phyloP scores from a whole-genome alignment of 2,797 vertebrate species.

The Macroramphosus scolopax region DNA sequence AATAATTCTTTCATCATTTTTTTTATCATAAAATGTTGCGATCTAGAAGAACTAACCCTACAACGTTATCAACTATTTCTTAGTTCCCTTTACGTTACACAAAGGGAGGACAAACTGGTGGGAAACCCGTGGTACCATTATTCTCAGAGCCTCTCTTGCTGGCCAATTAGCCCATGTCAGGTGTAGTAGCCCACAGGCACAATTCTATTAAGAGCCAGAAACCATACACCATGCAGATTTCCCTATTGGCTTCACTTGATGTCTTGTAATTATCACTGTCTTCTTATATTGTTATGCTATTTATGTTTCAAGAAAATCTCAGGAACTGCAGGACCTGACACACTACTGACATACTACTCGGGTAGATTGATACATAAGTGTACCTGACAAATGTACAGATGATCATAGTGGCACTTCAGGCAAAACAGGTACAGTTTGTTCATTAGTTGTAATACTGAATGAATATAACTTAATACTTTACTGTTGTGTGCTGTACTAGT shows the following conservation, averaged over 20 bases:
- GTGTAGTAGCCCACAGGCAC: slow-evolving; percentile 58
- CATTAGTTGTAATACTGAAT: slow-evolving; percentile 25
- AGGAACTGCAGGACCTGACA: too few species aligned
- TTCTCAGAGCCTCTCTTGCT: slow-evolving; percentile 63
- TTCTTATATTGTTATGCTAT: slow-evolving; percentile 35
- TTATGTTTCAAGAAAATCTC: slow-evolving; percentile 5
- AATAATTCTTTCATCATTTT: slow-evolving; percentile 16
- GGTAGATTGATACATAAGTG: too few species aligned
- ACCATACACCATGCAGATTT: slow-evolving; percentile 53
- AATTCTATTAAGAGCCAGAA: slow-evolving; percentile 42
- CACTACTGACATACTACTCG: too few species aligned
- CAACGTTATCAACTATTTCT: background rate
- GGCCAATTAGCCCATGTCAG: slow-evolving; percentile 65
- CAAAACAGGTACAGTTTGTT: slow-evolving; percentile 40
- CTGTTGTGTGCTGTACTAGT: background rate
- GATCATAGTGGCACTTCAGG: slow-evolving; percentile 44
- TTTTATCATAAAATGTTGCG: slow-evolving; percentile 11
- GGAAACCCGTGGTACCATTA: slow-evolving; percentile 32
- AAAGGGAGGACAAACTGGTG: slow-evolving; percentile 25
- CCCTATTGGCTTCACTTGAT: slow-evolving; percentile 41
- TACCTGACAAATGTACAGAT: slow-evolving; percentile 36
- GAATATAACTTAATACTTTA: too few species aligned
- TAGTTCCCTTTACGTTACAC: slow-evolving; percentile 1
- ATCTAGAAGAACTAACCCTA: background rate
- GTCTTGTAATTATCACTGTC: slow-evolving; percentile 51